Percentiles rank a stretch among this genome's conserved stretches.
These are phyloP conservation scores for Azorinus chamasolen DNA, from an alignment of 2,888 invertebrate species.

Conservation along the genomic window DNA sequence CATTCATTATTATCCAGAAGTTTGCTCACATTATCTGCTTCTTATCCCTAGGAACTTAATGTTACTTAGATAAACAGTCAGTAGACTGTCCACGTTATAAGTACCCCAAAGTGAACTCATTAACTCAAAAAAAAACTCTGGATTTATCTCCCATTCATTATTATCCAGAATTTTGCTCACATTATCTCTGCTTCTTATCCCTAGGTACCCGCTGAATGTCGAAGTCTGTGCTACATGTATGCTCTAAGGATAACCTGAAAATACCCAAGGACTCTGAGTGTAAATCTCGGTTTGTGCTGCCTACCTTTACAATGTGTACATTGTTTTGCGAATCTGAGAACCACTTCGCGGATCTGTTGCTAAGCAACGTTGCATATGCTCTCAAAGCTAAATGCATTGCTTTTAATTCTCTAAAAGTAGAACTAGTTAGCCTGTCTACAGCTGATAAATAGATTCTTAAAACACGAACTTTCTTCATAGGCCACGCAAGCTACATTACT, in stretches of 20 bases:
- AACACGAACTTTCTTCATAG: background rate
- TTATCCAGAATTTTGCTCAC: conserved; percentile 24
- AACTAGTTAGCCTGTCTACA: background rate
- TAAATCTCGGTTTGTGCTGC: conserved; percentile 19
- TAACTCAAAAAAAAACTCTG: conserved; percentile 20
- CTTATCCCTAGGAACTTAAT: background rate
- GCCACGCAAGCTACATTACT: background rate
- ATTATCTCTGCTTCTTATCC: conserved; percentile 21
- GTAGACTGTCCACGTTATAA: background rate
- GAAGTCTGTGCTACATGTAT: background rate
- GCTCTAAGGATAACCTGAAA: conserved; percentile 1
- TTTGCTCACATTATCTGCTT: conserved; percentile 31
- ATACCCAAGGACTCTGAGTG: conserved; percentile 19
- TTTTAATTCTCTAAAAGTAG: conserved; percentile 22
- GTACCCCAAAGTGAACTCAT: conserved; percentile 12
- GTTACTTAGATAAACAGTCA: too few relatives aligned
- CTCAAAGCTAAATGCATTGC: conserved; percentile 7
- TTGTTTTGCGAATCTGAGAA: too few relatives aligned
- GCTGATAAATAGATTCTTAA: too few relatives aligned
- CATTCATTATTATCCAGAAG: conserved; percentile 22
- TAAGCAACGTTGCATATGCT: conserved; percentile 9
- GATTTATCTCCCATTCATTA: conserved; percentile 25
- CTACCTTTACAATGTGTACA: conserved; percentile 1
- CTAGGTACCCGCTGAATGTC: too few relatives aligned
- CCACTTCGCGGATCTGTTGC: too few relatives aligned